Percentiles rank a stretch among this genome's conserved stretches.
These are phyloP conservation scores for Enteromius trimaculatus DNA, from an alignment of 2,797 vertebrate genomes.

Conservation along the genomic window DNA sequence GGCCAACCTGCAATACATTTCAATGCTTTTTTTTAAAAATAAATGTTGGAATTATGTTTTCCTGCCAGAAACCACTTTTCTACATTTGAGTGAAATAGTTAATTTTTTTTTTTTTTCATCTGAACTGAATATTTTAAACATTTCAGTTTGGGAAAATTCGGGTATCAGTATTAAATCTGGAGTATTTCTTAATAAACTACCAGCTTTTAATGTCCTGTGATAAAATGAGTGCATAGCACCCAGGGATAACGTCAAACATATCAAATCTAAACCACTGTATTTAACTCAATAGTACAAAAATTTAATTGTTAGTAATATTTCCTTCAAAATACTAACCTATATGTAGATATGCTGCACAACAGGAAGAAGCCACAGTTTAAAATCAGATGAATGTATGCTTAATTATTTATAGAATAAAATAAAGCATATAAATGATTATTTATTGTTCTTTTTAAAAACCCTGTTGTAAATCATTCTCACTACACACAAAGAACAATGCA, in stretches of 20 bases:
- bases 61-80: not conserved
- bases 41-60: not conserved
- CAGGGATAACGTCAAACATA: not conserved
- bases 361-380: not conserved
- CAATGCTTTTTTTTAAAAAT: not conserved
- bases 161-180: not conserved
- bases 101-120: not conserved
- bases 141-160: not conserved
- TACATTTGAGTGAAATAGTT: not conserved
- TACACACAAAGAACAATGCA: constrained; percentile 25
- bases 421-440: not conserved
- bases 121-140: not conserved
- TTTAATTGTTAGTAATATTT: not conserved
- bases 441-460: not conserved
- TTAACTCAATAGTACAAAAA: not conserved
- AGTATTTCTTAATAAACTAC: not conserved
- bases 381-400: not conserved
- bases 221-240: not conserved
- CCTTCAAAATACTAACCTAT: not conserved
- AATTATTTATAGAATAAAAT: not conserved
- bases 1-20: not conserved
- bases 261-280: not conserved
- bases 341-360: not conserved
- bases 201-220: not conserved
- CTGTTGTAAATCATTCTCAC: not conserved